Conservation (phyloP, 2,113 vertebrate genomes). For the Nothocercus nigrocapillus region DNA sequence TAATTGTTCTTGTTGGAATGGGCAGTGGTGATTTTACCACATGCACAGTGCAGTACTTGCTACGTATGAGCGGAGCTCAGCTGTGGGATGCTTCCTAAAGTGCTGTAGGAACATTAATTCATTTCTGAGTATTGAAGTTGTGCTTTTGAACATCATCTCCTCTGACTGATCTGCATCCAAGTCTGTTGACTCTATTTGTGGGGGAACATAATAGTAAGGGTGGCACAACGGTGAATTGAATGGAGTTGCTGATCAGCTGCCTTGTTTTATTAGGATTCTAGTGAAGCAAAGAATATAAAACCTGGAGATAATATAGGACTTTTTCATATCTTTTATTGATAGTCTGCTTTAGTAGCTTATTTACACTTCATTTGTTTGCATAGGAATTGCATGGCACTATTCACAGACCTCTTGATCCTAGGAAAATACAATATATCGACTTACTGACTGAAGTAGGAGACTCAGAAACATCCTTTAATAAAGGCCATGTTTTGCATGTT, state of each 20-base stretch:
- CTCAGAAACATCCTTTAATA: constrained; percentile 63
- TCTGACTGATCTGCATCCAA: background rate
- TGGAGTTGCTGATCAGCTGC: background rate
- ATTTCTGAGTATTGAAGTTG: background rate
- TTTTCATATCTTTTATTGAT: constrained; percentile 26
- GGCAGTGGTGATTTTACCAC: background rate
- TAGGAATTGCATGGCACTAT: background rate
- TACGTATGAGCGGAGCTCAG: background rate
- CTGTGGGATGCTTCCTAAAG: background rate
- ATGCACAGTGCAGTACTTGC: background rate
- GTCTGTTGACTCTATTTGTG: background rate
- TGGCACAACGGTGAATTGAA: background rate
- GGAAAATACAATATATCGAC: constrained; percentile 62
- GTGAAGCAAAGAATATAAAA: background rate
- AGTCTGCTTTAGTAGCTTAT: constrained; percentile 27
- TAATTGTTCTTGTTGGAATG: background rate
- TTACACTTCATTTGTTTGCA: constrained; percentile 21
- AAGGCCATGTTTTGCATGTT: constrained; percentile 61
- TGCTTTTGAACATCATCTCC: background rate
- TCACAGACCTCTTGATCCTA: constrained; percentile 19
- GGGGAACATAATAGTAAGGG: background rate
- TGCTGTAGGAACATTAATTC: background rate
- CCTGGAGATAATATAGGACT: background rate
- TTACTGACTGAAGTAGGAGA: constrained; percentile 54
- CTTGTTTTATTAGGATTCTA: background rate